Conservation (phyloP, 2,113 vertebrate genomes). For the Phalacrocorax aristotelis region DNA sequence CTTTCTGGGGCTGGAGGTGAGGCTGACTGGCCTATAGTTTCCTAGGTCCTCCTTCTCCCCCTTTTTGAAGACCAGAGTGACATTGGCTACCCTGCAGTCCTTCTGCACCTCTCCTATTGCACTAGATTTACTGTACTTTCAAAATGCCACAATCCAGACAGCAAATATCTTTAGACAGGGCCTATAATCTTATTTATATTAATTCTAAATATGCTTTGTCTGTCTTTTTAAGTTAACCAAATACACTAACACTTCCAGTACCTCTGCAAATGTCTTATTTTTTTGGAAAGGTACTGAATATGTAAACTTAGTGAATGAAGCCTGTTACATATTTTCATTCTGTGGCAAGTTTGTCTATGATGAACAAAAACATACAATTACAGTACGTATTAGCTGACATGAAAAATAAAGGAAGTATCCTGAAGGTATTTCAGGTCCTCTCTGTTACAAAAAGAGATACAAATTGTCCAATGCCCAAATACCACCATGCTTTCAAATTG, state of each 20-base stretch:
- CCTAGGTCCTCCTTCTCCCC: too few species aligned
- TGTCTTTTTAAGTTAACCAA: not conserved
- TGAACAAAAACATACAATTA: not conserved
- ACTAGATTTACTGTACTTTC: not conserved
- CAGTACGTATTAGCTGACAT: not conserved
- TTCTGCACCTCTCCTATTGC: not conserved
- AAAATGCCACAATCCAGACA: constrained; percentile 12
- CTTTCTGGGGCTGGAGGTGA: too few species aligned
- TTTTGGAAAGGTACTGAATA: not conserved
- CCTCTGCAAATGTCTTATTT: not conserved
- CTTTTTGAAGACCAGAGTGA: too few species aligned
- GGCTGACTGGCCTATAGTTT: too few species aligned
- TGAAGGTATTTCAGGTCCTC: not conserved
- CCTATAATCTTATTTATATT: not conserved
- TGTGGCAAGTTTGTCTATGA: not conserved
- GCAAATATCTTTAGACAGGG: not conserved
- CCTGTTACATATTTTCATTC: not conserved
- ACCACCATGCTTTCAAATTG: not conserved
- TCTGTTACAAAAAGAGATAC: not conserved
- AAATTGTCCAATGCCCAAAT: not conserved
- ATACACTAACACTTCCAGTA: not conserved
- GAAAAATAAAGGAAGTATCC: not conserved
- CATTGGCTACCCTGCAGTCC: too few species aligned
- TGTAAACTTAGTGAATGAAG: not conserved
- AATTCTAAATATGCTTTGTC: not conserved